Evolutionary conservation across 2,797 vertebrate species (phyloP), one percentile per base, ranked within the genome.

Genomic region (Microctenopoma steveboyesi): DNA sequence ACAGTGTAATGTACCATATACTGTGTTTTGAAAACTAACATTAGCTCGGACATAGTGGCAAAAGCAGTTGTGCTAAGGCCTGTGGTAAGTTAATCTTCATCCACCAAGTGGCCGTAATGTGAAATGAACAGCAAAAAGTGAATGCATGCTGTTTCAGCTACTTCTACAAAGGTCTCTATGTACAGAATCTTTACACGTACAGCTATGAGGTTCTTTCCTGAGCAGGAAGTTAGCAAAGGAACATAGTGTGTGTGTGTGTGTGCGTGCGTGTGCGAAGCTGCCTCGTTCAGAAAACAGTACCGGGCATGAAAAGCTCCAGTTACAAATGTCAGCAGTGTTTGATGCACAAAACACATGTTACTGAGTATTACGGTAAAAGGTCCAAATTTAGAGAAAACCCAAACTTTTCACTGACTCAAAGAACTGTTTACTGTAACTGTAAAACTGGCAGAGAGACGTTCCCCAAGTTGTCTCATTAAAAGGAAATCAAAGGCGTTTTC

Each of bases 61-160:
- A 28, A 66, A 83, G 77, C 62, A 54, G 14, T 37, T 61, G 64
- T 8, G 56, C 82, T 74, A 82, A 28, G 66, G 72, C 61, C 66
- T 60, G 16, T 27, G 69, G 64, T 43, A 35, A 64, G 66, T 84
- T n/a, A 11, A 55, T 88, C 70, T 86, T 76, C 71, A 86, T 83
- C 78, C 81, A 74, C 67, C 67, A 75, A 82, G 83, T 86, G 84
- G 64, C 78, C 79, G 58, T 52, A 52, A 73, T 82, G 84, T 77
- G 64, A 87, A 86, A 86, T 70, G 54, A 81, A 89, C 78, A 87
- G 80, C 79, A 83, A 67, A 85, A 83, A 71, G 64, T 89, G 79
- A 92, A 90, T 52, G 84, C 93, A 94, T 94, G 92, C 93, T 91
- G 86, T 89, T 91, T 89, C 72, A 85, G 92, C 92, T 93, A 94